Evolutionary conservation across 2,113 vertebrate genomes (phyloP).

Genomic region (Dasyprocta punctata): DNA sequence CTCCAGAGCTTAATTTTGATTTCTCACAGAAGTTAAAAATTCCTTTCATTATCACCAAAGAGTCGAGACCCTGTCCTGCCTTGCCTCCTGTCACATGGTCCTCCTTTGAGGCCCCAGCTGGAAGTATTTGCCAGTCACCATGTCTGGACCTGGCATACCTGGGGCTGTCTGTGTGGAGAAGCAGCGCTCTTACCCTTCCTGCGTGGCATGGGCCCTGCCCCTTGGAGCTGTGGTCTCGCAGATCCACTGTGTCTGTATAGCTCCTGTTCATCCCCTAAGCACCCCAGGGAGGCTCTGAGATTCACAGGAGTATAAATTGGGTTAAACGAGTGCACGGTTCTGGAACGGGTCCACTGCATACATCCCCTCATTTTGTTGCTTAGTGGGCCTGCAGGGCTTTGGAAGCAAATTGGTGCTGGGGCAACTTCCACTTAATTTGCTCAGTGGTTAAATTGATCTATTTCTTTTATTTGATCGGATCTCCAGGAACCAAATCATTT

Average conservation of each 20-base stretch:
- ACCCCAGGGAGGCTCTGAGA: not conserved
- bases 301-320: conserved; percentile 24
- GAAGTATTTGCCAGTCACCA: not conserved
- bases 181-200: not conserved
- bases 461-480: conserved; percentile 78
- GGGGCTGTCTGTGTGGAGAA: not conserved
- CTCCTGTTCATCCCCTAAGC: conserved; percentile 7
- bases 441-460: conserved; percentile 80
- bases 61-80: not conserved
- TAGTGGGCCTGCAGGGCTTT: conserved; percentile 62
- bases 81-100: not conserved
- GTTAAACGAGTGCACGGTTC: conserved; percentile 47
- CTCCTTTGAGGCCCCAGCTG: not conserved
- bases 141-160: not conserved
- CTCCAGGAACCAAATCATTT: conserved; percentile 79
- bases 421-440: conserved; percentile 79
- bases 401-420: conserved; percentile 66
- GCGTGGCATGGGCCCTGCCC: not conserved
- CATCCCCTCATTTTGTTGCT: conserved; percentile 14
- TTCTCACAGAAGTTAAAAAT: conserved; percentile 13
- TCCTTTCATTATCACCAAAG: not conserved
- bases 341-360: conserved; percentile 16
- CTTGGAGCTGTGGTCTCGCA: not conserved
- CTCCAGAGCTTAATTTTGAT: conserved; percentile 22
- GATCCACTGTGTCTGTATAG: not conserved